A percentile compares a stretch with the other conserved stretches of the same genome.
phyloP scores from a whole-genome alignment of 2,113 vertebrate species.

The Pavo muticus region DNA sequence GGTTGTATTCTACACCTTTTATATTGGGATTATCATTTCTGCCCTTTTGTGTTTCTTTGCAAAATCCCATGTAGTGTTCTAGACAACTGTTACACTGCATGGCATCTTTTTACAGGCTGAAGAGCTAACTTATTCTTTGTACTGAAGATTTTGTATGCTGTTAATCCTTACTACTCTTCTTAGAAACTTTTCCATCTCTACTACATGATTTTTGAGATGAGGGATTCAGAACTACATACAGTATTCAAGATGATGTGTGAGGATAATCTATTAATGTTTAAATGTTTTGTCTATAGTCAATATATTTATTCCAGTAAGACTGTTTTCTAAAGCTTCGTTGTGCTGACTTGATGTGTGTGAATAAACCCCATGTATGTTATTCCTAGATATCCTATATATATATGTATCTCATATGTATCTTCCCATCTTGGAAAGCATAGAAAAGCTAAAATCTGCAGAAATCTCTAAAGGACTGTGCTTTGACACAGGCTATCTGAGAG shows the following conservation, averaged over 20 bases:
- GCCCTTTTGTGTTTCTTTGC: background rate
- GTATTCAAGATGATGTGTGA: background rate
- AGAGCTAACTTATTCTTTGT: background rate
- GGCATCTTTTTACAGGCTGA: background rate
- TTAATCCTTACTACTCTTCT: background rate
- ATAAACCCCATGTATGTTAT: fast-evolving
- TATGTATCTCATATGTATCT: background rate
- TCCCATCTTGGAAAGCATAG: background rate
- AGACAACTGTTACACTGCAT: background rate
- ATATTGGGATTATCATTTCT: background rate
- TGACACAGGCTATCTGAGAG: background rate
- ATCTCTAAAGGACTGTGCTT: background rate
- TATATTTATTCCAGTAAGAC: background rate
- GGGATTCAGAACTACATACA: background rate
- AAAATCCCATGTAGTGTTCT: background rate
- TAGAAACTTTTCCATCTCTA: background rate
- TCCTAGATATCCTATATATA: background rate
- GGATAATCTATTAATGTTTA: background rate
- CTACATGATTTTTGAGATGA: background rate
- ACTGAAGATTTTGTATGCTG: background rate
- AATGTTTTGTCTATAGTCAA: background rate
- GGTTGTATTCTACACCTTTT: background rate
- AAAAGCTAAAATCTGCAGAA: background rate
- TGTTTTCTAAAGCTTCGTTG: background rate
- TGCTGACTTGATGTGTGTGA: background rate